These are phyloP conservation scores for Zhuqinia jingwanae DNA, from an alignment of 2,888 invertebrate genomes.

Conservation along the genomic window DNA sequence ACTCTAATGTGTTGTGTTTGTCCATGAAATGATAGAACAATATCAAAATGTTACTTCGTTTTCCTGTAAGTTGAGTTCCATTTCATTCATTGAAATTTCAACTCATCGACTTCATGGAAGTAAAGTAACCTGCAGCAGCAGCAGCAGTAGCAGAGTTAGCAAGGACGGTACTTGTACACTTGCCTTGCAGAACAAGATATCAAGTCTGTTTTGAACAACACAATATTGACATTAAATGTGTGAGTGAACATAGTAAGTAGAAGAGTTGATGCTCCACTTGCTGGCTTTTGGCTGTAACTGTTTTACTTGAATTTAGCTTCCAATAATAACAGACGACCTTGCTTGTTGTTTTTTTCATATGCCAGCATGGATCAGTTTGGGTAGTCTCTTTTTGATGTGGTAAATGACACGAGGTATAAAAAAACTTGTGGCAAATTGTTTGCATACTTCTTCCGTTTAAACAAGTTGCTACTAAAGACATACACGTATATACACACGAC, in stretches of 20 bases:
- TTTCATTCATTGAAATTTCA: constrained; percentile 8
- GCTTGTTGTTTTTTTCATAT: too few species aligned
- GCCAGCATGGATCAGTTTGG: too few species aligned
- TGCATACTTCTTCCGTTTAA: too few species aligned
- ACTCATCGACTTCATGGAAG: neutral
- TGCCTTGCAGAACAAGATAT: neutral
- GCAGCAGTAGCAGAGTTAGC: too few species aligned
- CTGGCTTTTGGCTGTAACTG: neutral
- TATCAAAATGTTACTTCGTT: neutral
- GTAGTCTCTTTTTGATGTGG: too few species aligned
- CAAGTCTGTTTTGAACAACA: too few species aligned
- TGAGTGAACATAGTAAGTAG: too few species aligned
- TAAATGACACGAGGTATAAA: too few species aligned
- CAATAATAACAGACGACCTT: constrained; percentile 26
- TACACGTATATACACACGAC: too few species aligned
- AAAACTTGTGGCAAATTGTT: too few species aligned
- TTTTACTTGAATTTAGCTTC: neutral
- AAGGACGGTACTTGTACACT: neutral
- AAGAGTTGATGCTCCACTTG: constrained; percentile 5
- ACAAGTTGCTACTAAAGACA: too few species aligned
- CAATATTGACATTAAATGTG: neutral
- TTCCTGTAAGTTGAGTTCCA: constrained; percentile 8
- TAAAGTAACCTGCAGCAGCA: too few species aligned
- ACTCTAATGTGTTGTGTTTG: neutral
- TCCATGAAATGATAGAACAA: neutral